Evolutionary conservation across 1,140 invertebrate species (phyloP).

Genomic region (Zaprionus kolodkinae): DNA sequence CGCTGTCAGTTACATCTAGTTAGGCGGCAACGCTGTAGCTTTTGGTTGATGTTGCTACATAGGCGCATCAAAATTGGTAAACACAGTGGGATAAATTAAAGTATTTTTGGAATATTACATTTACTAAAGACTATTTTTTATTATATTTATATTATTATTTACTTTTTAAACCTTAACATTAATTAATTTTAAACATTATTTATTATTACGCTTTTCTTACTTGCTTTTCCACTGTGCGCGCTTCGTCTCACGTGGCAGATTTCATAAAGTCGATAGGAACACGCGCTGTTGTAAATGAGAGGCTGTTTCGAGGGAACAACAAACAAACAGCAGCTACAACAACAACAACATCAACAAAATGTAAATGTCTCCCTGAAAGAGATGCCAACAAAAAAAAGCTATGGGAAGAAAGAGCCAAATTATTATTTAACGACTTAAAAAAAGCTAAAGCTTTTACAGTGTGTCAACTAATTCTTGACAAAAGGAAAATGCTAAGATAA

Average conservation of each 20-base stretch:
- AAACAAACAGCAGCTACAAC: conserved; percentile 18
- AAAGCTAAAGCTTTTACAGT: too few species aligned
- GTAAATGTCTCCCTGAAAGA: conserved; percentile 7
- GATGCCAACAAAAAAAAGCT: too few species aligned
- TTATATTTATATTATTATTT: too few species aligned
- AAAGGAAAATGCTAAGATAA: too few species aligned
- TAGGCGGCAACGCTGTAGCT: conserved; percentile 14
- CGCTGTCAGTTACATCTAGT: conserved; percentile 40
- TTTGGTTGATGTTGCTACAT: conserved; percentile 17
- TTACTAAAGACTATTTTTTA: too few species aligned
- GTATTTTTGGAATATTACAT: background rate
- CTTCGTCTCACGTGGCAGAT: conserved; percentile 36
- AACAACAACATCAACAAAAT: conserved; percentile 18
- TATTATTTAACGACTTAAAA: too few species aligned
- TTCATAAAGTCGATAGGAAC: conserved; percentile 32
- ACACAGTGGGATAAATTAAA: conserved; percentile 13
- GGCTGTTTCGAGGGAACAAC: conserved; percentile 38
- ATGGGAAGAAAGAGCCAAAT: too few species aligned
- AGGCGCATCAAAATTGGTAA: conserved; percentile 24
- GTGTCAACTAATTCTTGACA: too few species aligned
- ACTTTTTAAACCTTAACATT: too few species aligned
- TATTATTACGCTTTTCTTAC: too few species aligned
- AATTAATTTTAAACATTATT: too few species aligned
- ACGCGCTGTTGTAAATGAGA: background rate
- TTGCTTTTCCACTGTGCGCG: conserved; percentile 14